Percentiles rank a stretch among this genome's conserved stretches.
Evolutionary conservation across 2,797 vertebrate genomes (phyloP).

Genomic region (Toxotes lorentzi): DNA sequence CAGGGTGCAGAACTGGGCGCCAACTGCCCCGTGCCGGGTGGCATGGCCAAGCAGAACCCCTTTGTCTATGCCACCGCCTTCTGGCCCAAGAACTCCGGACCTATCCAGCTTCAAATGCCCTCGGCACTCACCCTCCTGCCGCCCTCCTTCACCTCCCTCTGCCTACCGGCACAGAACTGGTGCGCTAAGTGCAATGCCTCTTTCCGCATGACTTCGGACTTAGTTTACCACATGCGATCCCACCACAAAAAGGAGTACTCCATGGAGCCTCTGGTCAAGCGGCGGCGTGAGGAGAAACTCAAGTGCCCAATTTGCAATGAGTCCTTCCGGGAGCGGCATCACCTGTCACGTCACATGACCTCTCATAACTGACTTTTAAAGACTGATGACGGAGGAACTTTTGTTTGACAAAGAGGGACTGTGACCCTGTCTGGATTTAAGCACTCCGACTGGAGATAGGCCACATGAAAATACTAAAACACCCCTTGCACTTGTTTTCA

Average conservation of each 20-base stretch:
- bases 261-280: slow-evolving; percentile 95
- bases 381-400: slow-evolving; percentile 9
- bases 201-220: slow-evolving; percentile 98
- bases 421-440: slow-evolving; percentile 62
- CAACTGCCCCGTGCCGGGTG: slow-evolving; percentile 85
- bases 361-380: slow-evolving; percentile 91
- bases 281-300: slow-evolving; percentile 96
- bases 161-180: slow-evolving; percentile 98
- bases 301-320: slow-evolving; percentile 99
- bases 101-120: slow-evolving; percentile 94
- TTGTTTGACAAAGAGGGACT: slow-evolving; percentile 28
- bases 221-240: slow-evolving; percentile 98
- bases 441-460: slow-evolving; percentile 37
- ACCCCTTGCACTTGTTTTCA: slow-evolving; percentile 90
- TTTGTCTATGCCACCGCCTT: slow-evolving; percentile 95
- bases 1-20: slow-evolving; percentile 88
- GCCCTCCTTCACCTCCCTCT: slow-evolving; percentile 96
- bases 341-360: slow-evolving; percentile 98
- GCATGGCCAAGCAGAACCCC: slow-evolving; percentile 93
- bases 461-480: slow-evolving; percentile 40
- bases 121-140: slow-evolving; percentile 95
- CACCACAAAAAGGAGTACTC: slow-evolving; percentile 98
- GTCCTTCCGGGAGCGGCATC: slow-evolving; percentile 96
- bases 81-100: slow-evolving; percentile 94
- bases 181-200: slow-evolving; percentile 99